Evolutionary conservation across 1,140 invertebrate genomes (phyloP).

Genomic region (Ptiloglossa arizonensis): DNA sequence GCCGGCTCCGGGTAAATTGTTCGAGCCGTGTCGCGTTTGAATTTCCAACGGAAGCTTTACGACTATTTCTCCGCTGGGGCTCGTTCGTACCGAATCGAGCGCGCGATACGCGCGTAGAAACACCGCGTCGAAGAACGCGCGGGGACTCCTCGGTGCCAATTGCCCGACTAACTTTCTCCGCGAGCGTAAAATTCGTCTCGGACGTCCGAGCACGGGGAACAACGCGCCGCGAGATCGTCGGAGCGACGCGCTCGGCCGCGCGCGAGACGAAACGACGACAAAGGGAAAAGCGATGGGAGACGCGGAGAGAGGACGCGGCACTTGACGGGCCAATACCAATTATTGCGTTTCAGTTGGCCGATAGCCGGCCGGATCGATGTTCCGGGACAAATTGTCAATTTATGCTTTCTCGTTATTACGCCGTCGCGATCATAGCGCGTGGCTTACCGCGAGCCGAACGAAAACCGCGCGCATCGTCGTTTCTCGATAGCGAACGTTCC

Average conservation of each 20-base stretch:
- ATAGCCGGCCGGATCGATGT: constrained; percentile 62
- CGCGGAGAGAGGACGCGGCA: constrained; percentile 22
- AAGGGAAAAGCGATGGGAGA: background rate
- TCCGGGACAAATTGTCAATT: constrained; percentile 76
- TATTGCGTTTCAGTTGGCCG: constrained; percentile 68
- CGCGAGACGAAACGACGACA: too few species aligned
- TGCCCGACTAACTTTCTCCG: constrained; percentile 18
- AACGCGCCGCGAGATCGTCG: background rate
- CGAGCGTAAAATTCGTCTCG: background rate
- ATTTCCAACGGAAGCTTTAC: constrained; percentile 63
- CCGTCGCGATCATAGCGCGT: constrained; percentile 70
- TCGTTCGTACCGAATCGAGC: constrained; percentile 61
- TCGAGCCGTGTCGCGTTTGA: constrained; percentile 60
- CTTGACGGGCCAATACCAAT: constrained; percentile 70
- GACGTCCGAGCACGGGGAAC: too few species aligned
- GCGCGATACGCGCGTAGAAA: constrained; percentile 38
- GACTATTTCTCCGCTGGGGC: constrained; percentile 61
- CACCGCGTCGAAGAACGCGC: constrained; percentile 12
- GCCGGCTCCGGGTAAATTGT: constrained; percentile 54
- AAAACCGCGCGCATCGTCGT: constrained; percentile 53
- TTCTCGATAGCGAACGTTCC: constrained; percentile 39
- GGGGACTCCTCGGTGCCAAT: background rate
- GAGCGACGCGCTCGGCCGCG: background rate
- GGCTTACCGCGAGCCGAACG: constrained; percentile 30
- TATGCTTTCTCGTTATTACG: constrained; percentile 77